These are phyloP conservation scores for Anarhynchus alexandrinus DNA, from an alignment of 2,113 vertebrate species.

Conservation along the genomic window DNA sequence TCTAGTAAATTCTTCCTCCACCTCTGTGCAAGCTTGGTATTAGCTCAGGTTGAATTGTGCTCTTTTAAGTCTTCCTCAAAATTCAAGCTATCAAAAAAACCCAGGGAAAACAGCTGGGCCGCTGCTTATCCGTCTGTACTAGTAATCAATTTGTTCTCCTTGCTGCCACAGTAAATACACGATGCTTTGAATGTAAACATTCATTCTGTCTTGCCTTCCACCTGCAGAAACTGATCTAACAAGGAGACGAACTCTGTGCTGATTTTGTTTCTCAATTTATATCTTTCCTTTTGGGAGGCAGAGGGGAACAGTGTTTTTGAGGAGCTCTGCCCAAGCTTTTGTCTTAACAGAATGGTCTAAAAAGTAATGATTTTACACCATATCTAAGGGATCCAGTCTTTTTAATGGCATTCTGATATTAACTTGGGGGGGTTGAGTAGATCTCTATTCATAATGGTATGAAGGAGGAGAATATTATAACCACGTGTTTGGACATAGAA, in stretches of 20 bases:
- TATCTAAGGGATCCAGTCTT: background rate
- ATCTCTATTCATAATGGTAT: background rate
- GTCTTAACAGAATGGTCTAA: background rate
- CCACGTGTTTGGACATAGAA: background rate
- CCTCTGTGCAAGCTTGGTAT: background rate
- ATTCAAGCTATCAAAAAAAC: background rate
- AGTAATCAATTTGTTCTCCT: background rate
- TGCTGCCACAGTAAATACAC: background rate
- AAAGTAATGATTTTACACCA: background rate
- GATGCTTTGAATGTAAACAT: background rate
- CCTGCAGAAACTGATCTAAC: background rate
- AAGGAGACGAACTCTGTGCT: background rate
- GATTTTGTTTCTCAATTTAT: background rate
- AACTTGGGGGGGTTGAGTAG: background rate
- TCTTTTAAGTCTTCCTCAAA: slow-evolving; percentile 5
- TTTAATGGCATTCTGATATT: background rate
- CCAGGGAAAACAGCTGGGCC: background rate
- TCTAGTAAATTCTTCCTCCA: background rate
- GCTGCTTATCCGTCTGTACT: background rate
- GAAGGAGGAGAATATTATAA: background rate
- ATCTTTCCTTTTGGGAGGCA: background rate
- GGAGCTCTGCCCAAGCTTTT: background rate
- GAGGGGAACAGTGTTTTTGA: background rate
- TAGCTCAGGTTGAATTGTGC: background rate
- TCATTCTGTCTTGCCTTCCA: background rate